A percentile compares a stretch with the other conserved stretches of the same genome.
These are phyloP conservation scores for Rhagoletis pomonella DNA, from an alignment of 1,140 invertebrate species.

Conservation along the genomic window DNA sequence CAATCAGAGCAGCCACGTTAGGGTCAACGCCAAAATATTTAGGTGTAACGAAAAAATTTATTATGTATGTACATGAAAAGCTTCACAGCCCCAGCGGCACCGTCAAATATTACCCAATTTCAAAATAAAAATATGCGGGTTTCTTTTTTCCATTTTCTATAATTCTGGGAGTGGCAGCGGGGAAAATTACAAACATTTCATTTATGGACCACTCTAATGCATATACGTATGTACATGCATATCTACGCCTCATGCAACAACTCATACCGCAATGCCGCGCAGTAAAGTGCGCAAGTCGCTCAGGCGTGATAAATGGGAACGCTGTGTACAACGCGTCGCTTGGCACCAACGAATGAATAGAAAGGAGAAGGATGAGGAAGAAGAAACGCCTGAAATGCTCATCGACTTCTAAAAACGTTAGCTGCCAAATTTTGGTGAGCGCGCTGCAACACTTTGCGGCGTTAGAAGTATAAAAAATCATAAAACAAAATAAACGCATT, in stretches of 20 bases:
- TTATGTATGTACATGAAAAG: no score
- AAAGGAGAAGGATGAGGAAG: neutral
- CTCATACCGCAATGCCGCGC: neutral
- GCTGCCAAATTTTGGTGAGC: conserved; percentile 4
- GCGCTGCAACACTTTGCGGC: neutral
- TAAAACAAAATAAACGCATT: conserved; percentile 41
- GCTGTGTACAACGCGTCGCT: neutral
- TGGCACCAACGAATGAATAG: neutral
- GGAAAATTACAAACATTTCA: no score
- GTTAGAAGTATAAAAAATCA: neutral
- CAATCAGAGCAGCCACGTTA: no score
- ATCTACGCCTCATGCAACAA: neutral
- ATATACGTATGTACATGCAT: no score
- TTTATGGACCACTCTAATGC: no score
- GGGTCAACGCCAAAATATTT: no score
- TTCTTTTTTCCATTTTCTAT: no score
- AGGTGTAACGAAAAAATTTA: no score
- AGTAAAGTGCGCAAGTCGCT: conserved; percentile 36
- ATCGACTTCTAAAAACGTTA: neutral
- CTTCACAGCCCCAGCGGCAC: no score
- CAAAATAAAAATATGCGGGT: no score
- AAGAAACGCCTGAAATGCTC: neutral
- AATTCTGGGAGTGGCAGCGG: no score
- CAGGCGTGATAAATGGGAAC: conserved; percentile 38
- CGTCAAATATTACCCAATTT: no score